Evolutionary conservation across 2,797 vertebrate genomes (phyloP).

Genomic region (Muscicapa comitata): DNA sequence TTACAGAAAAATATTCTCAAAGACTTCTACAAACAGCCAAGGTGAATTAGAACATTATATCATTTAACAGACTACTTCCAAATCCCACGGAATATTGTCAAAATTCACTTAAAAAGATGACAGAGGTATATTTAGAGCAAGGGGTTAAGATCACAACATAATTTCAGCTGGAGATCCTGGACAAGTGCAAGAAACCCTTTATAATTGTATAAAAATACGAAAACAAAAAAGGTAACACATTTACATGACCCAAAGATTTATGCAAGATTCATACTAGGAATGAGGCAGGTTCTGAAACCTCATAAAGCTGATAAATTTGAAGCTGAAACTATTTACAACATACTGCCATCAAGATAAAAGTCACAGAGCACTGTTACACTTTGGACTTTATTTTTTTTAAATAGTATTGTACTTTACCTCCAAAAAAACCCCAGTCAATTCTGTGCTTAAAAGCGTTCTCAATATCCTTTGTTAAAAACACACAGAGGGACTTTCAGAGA

Average conservation of each 20-base stretch:
- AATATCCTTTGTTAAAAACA: slow-evolving; percentile 20
- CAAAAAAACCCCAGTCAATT: slow-evolving; percentile 41
- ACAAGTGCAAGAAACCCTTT: neutral
- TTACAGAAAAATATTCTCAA: neutral
- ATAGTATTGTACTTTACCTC: slow-evolving; percentile 60
- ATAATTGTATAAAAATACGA: neutral
- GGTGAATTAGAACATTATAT: neutral
- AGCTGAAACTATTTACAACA: slow-evolving; percentile 62
- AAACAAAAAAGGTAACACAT: neutral
- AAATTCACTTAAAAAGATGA: neutral
- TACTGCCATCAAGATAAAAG: slow-evolving; percentile 69
- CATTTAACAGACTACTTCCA: neutral
- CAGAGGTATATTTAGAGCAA: neutral
- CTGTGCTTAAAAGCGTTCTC: neutral
- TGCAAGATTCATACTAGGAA: neutral
- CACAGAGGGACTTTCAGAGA: neutral
- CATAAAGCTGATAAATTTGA: slow-evolving; percentile 71
- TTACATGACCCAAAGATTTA: neutral
- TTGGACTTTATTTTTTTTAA: slow-evolving; percentile 54
- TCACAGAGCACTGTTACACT: slow-evolving; percentile 58
- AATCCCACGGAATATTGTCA: neutral
- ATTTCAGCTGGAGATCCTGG: neutral
- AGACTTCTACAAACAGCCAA: neutral
- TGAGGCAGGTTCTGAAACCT: slow-evolving; percentile 9
- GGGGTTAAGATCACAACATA: neutral